Evolutionary conservation across 2,113 vertebrate genomes (phyloP), one percentile per base, ranked within the genome.

Genomic region (Steatornis caripensis): DNA sequence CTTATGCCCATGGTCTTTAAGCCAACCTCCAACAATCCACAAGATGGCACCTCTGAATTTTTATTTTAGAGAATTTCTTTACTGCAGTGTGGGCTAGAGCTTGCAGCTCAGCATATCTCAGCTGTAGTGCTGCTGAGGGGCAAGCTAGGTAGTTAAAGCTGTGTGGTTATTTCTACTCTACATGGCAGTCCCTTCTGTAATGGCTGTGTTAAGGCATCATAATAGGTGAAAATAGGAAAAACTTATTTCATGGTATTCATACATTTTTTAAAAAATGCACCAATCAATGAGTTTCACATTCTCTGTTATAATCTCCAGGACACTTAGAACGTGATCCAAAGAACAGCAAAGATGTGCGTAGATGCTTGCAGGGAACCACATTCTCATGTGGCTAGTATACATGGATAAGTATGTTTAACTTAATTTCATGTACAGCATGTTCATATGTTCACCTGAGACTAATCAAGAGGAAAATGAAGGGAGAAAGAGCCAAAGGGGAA

Each of bases 341-440:
- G 60, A 62, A 20, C 26, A 61, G 45, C 62, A 51, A 16, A 69
- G n/a, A 36, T 3, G 15, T 26, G 16, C 14, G 16, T 26, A 80
- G 62, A 3, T 43, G 34, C n/a, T 43, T 37, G 77, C 46, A 48
- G 49, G 32, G 20, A 41, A 15, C 23, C 53, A 10, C 30, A 6
- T 71, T 53, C 46, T 55, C 18, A 0, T 15, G n/a, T 36, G 66
- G 16, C 12, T 51, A 10, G 12, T 23, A 4, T 22, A 20, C 5
- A 2, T 29, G 46, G 53, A 32, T 24, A 79, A 39, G 51, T 64
- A 10, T 8, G 16, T 53, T 14, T 54, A 37, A 41, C 11, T 30
- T 55, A 4, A 41, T 48, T 70, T 82, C 16, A 27, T 12, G 23
- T n/a, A 11, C 10, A 2, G 12, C 0, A 0, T 37, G 14, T 83